phyloP scores from a whole-genome alignment of 2,888 invertebrate species.

The Lacanobia oleracea region DNA sequence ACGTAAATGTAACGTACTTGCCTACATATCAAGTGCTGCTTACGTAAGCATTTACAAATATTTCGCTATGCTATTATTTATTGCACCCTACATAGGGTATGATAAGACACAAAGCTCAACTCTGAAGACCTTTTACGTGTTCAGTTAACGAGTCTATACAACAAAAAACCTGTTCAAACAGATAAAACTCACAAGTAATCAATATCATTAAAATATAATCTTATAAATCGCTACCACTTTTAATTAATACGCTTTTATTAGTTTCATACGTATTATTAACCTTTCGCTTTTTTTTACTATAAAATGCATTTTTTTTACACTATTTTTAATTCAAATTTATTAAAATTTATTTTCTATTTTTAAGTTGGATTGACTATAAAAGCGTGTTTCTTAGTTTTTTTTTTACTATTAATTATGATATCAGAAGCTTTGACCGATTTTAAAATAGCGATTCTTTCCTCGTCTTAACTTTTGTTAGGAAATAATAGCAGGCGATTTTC shows the following conservation, averaged over 20 bases:
- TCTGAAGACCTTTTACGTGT: background rate
- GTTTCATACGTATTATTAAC: too few species aligned
- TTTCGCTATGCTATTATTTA: conserved; percentile 62
- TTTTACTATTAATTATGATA: too few species aligned
- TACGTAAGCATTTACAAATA: conserved; percentile 78
- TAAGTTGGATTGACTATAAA: too few species aligned
- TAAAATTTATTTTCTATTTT: too few species aligned
- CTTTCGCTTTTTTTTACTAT: too few species aligned
- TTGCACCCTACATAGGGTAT: conserved; percentile 5
- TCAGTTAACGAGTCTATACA: background rate
- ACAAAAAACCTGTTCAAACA: conserved; percentile 8
- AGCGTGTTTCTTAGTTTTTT: too few species aligned
- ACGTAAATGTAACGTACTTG: conserved; percentile 86
- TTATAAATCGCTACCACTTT: conserved; percentile 2
- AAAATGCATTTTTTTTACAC: too few species aligned
- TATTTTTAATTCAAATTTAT: too few species aligned
- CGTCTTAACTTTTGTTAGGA: conserved; percentile 40
- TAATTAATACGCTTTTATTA: too few species aligned
- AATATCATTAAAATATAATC: conserved; percentile 12
- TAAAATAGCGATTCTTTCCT: conserved; percentile 35
- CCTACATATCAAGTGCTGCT: conserved; percentile 79
- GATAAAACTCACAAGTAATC: conserved; percentile 13
- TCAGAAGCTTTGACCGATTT: conserved; percentile 21
- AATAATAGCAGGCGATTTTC: conserved; percentile 34
- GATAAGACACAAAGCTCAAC: background rate